Percentiles rank a stretch among this genome's conserved stretches.
These are phyloP conservation scores for Anabas testudineus DNA, from an alignment of 2,797 vertebrate genomes.

Conservation along the genomic window DNA sequence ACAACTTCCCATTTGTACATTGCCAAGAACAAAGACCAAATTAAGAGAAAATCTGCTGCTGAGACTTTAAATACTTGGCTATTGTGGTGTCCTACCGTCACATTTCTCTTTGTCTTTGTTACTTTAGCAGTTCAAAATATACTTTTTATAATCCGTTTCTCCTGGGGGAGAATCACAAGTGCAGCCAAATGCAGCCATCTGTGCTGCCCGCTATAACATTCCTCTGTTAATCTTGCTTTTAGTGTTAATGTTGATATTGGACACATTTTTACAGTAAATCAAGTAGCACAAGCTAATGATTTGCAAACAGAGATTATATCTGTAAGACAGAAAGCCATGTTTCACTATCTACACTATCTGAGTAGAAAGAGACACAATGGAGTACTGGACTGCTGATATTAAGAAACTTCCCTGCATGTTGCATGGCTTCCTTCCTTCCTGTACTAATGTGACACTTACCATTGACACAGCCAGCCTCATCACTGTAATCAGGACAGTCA, in stretches of 20 bases:
- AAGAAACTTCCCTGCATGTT: neutral
- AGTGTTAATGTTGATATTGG: slow-evolving; percentile 28
- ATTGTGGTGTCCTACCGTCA: neutral
- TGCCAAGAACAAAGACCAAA: too few relatives aligned
- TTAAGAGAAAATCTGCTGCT: too few relatives aligned
- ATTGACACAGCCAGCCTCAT: slow-evolving; percentile 93
- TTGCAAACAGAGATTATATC: slow-evolving; percentile 5
- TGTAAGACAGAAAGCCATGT: neutral
- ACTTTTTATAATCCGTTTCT: slow-evolving; percentile 38
- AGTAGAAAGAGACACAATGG: neutral
- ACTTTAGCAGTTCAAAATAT: slow-evolving; percentile 4
- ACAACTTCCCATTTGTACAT: too few relatives aligned
- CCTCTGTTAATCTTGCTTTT: slow-evolving; percentile 27
- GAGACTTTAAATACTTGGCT: slow-evolving; percentile 11
- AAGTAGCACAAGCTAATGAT: slow-evolving; percentile 14
- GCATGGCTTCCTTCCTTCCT: neutral
- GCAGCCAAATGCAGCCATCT: slow-evolving; percentile 52
- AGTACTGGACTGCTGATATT: neutral
- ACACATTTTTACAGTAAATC: slow-evolving; percentile 24
- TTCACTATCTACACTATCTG: neutral
- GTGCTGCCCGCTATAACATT: slow-evolving; percentile 21
- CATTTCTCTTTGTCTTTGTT: slow-evolving; percentile 5
- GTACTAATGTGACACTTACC: slow-evolving; percentile 70
- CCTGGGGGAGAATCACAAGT: slow-evolving; percentile 26
- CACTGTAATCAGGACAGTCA: slow-evolving; percentile 93